Conservation (phyloP, 23 tunicate species). For the Trididemnum nubilum region DNA sequence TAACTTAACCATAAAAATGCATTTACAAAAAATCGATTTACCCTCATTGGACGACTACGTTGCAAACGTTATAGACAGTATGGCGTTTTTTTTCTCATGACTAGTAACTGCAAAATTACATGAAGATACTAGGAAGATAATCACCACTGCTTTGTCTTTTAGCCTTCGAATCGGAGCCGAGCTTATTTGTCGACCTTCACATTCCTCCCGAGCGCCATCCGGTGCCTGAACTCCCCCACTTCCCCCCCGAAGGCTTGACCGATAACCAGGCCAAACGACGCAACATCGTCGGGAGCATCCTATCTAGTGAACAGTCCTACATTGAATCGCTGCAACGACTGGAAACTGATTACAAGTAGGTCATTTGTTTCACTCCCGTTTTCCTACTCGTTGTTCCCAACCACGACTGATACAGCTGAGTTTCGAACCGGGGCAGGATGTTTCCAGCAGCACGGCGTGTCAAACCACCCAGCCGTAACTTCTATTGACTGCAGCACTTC, state of each 20-base stretch:
- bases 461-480: too few relatives aligned
- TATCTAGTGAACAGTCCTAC: conserved; percentile 86
- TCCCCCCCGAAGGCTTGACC: conserved; percentile 38
- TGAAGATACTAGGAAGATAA: too few relatives aligned
- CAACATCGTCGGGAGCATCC: conserved; percentile 71
- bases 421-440: background rate
- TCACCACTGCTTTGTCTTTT: too few relatives aligned
- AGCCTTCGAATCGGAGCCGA: conserved; percentile 48
- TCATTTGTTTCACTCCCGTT: background rate
- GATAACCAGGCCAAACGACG: conserved; percentile 65
- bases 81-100: too few relatives aligned
- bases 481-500: too few relatives aligned
- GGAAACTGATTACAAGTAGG: conserved; percentile 86
- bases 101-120: too few relatives aligned
- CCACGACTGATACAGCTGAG: too few relatives aligned
- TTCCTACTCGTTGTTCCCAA: background rate
- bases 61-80: too few relatives aligned
- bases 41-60: too few relatives aligned
- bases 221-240: conserved; percentile 49
- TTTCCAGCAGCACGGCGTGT: background rate
- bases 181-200: conserved; percentile 41
- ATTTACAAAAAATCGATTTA: too few relatives aligned
- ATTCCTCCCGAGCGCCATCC: conserved; percentile 35
- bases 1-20: too few relatives aligned
- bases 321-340: conserved; percentile 75